Base-by-base conservation (phyloP, 2,113 vertebrate genomes). In the Ploceus nigricollis region DNA sequence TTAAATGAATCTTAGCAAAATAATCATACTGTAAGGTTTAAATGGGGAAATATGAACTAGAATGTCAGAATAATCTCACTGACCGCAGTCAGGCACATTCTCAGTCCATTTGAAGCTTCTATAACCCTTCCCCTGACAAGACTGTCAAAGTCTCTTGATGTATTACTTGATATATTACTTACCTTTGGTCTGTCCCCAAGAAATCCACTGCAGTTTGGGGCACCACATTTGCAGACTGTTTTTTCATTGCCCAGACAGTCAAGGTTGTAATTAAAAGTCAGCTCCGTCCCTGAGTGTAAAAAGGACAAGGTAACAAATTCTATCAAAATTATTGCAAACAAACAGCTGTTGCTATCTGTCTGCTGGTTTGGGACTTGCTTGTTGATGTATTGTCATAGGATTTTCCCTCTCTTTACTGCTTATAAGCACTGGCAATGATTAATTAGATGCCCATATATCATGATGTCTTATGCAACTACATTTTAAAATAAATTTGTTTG, bases 231-330 rank as follows among this genome's bases (percentile, higher is more conserved):
- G 95, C 99, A 99, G 64, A 98, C 98, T 0, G 99, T 99, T 94
- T 99, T 99, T 96, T 99, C 99, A 16, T 99, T 99, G 23, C 99
- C 99, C 82, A 99, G 97, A 88, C 99, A 99, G 94, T 99, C 99
- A 37, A 99, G 98, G 95, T 99, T 99, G 97, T 99, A 99, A 96
- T 99, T 99, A 77, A 99, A 99, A 50, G 99, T 99, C 94, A 99
- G 95, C 96, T 99, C 99, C 0, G 99, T 99, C 40, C 99, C 99
- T 99, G 96, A 15, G 69, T 30, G 80, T 76, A 57, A 90, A 60
- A 95, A 95, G 80, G 69, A 94, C 82, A 65, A 68, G 40, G 76
- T 48, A 94, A 96, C 18, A 9, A 68, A 78, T 60, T 33, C 27
- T 61, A 44, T 39, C 23, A 69, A 47, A 73, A 69, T 42, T 53